Evolutionary conservation across 2,113 vertebrate species (phyloP).

Genomic region (Gymnarchus niloticus): DNA sequence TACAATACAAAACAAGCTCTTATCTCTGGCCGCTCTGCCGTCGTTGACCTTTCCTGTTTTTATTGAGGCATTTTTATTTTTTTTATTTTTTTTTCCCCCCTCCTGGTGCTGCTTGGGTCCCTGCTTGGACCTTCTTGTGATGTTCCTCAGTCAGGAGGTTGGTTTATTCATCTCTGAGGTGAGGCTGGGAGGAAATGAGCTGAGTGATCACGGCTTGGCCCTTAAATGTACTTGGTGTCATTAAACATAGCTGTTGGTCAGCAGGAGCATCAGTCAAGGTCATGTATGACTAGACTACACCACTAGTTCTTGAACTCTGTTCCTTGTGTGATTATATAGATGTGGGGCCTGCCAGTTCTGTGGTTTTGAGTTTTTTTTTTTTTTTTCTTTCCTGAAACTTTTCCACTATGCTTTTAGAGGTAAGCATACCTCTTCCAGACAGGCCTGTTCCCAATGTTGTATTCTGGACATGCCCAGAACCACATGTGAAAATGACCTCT

Average conservation of each 20-base stretch:
- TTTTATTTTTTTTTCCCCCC: too few species aligned
- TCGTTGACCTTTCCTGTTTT: slow-evolving; percentile 57
- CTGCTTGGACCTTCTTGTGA: slow-evolving; percentile 42
- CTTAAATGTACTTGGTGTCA: slow-evolving; percentile 43
- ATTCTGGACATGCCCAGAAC: neutral
- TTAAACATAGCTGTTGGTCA: slow-evolving; percentile 40
- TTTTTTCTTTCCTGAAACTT: slow-evolving; percentile 25
- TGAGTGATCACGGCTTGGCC: slow-evolving; percentile 25
- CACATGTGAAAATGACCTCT: neutral
- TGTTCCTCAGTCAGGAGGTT: slow-evolving; percentile 32
- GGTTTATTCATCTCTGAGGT: slow-evolving; percentile 34
- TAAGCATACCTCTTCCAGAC: slow-evolving; percentile 39
- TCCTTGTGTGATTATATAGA: slow-evolving; percentile 57
- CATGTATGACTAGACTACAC: slow-evolving; percentile 43
- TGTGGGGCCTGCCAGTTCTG: slow-evolving; percentile 59
- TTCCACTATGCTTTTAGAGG: slow-evolving; percentile 34
- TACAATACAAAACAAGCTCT: slow-evolving; percentile 33
- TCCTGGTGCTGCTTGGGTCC: too few species aligned
- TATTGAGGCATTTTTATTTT: slow-evolving; percentile 45
- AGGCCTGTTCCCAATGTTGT: neutral
- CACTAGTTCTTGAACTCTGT: slow-evolving; percentile 47
- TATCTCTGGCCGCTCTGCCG: slow-evolving; percentile 46
- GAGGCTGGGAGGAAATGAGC: slow-evolving; percentile 39
- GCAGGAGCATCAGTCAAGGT: slow-evolving; percentile 22
- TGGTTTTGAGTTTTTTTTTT: slow-evolving; percentile 41